Conservation (phyloP, 2,888 invertebrate species). For the Ochlodes sylvanus region DNA sequence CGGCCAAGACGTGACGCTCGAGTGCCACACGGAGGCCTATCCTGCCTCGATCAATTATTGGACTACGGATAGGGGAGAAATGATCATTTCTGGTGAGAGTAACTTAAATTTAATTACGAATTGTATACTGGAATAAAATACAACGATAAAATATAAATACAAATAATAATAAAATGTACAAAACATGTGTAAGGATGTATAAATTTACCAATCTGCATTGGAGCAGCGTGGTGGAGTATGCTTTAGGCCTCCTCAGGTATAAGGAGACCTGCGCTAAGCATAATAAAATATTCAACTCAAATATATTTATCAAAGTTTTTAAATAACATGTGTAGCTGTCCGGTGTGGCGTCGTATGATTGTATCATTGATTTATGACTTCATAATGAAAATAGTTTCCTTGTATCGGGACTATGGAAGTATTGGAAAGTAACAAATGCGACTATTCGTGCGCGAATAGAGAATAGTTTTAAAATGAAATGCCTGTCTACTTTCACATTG, state of each 20-base stretch:
- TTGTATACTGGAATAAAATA: too few relatives aligned
- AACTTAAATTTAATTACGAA: background rate
- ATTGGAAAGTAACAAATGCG: conserved; percentile 54
- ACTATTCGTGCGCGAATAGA: conserved; percentile 53
- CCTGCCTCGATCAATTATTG: conserved; percentile 97
- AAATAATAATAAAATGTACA: too few relatives aligned
- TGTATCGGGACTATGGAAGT: conserved; percentile 53
- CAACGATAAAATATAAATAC: too few relatives aligned
- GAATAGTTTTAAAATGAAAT: conserved; percentile 60
- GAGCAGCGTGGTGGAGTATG: too few relatives aligned
- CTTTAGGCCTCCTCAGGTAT: too few relatives aligned
- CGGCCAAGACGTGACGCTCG: conserved; percentile 94
- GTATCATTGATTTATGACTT: conserved; percentile 79
- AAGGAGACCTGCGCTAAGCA: too few relatives aligned
- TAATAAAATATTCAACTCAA: conserved; percentile 25
- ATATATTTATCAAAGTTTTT: conserved; percentile 71
- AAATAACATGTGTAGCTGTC: conserved; percentile 73
- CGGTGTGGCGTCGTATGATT: conserved; percentile 70
- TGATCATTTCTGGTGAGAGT: conserved; percentile 95
- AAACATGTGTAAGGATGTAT: too few relatives aligned
- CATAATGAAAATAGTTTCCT: conserved; percentile 80
- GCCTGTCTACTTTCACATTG: conserved; percentile 44
- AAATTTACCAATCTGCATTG: too few relatives aligned
- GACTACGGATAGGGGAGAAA: conserved; percentile 95
- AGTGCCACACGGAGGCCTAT: conserved; percentile 96